Evolutionary conservation across 2,797 vertebrate genomes (phyloP).

Genomic region (Onychomys arenicola): DNA sequence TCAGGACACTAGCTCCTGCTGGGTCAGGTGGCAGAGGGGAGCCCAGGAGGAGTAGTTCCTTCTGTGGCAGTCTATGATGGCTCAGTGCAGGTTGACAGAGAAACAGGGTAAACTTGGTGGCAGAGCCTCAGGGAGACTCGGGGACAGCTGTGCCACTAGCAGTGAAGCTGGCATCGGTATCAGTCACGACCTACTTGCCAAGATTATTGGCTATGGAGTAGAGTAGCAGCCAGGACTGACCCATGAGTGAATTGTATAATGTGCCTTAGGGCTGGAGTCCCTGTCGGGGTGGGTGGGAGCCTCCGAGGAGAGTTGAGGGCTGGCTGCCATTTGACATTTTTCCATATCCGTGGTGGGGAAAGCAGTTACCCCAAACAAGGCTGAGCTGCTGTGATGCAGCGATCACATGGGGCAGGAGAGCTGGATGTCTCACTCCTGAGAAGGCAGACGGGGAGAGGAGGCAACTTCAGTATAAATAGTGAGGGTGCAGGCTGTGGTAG

Average conservation of each 20-base stretch:
- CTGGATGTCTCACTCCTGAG: neutral
- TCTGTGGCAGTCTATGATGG: neutral
- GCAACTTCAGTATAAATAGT: neutral
- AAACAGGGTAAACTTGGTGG: neutral
- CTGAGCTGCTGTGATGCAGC: neutral
- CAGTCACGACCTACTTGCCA: neutral
- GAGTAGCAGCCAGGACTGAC: neutral
- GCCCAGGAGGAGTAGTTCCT: neutral
- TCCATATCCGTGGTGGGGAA: neutral
- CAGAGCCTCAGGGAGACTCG: neutral
- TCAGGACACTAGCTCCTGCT: neutral
- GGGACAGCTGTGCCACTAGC: neutral
- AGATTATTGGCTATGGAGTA: fast-evolving
- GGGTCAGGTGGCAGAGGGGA: neutral
- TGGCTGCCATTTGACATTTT: neutral
- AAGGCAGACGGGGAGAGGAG: too few relatives aligned
- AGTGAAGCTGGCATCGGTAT: fast-evolving
- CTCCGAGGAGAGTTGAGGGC: neutral
- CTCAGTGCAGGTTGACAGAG: neutral
- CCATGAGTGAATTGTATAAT: neutral
- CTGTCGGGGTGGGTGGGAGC: neutral
- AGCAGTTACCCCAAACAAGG: neutral
- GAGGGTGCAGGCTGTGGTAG: neutral
- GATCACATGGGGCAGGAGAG: neutral
- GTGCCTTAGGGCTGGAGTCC: neutral